These are phyloP conservation scores for Trichomycterus rosablanca DNA, from an alignment of 2,113 vertebrate species.

Conservation along the genomic window DNA sequence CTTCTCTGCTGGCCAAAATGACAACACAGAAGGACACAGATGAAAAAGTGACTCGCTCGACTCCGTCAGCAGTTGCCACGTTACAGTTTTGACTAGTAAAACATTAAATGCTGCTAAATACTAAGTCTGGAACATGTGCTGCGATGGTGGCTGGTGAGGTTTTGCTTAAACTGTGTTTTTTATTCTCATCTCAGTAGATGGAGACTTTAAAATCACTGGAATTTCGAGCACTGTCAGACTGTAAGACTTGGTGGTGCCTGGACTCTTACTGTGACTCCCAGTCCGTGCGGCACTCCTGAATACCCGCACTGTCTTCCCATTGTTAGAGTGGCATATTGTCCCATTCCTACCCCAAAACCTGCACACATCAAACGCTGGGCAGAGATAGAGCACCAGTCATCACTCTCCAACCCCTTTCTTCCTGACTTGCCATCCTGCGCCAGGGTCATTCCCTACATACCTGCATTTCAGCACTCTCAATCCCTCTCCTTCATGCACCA, in stretches of 20 bases:
- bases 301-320: constrained; percentile 32
- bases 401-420: constrained; percentile 48
- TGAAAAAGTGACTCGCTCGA: too few relatives aligned
- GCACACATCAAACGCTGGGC: constrained; percentile 43
- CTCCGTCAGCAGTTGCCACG: too few relatives aligned
- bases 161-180: too few relatives aligned
- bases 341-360: constrained; percentile 34
- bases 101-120: too few relatives aligned
- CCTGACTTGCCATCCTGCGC: constrained; percentile 36
- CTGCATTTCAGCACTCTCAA: constrained; percentile 41
- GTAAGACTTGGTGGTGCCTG: constrained; percentile 40
- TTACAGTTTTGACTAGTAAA: too few relatives aligned
- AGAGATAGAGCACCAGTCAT: constrained; percentile 40
- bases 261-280: constrained; percentile 12
- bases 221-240: constrained; percentile 19
- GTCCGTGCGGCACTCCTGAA: constrained; percentile 24
- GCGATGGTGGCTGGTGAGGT: too few relatives aligned
- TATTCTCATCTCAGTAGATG: background rate
- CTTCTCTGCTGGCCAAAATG: too few relatives aligned
- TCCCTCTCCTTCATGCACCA: constrained; percentile 30
- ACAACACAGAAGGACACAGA: too few relatives aligned
- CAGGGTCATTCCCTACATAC: constrained; percentile 46
- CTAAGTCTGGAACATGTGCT: too few relatives aligned
- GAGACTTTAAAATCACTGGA: background rate
- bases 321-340: constrained; percentile 34